phyloP scores from a whole-genome alignment of 2,113 vertebrate genomes.

The Perccottus glenii region DNA sequence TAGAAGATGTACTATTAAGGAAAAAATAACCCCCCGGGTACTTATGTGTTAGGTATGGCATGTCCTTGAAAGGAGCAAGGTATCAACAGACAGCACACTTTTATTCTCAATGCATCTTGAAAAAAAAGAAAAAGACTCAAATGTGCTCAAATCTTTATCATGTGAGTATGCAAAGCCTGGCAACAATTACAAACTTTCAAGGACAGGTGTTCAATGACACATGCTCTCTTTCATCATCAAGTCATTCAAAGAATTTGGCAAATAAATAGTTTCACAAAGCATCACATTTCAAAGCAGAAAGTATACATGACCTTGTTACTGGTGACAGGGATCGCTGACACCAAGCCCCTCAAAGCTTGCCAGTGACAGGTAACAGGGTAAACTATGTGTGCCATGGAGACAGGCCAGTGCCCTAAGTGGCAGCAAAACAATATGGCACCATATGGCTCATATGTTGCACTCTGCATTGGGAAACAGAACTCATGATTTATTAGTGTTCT shows the following conservation, averaged over 20 bases:
- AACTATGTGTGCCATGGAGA: slow-evolving; percentile 49
- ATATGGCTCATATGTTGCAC: slow-evolving; percentile 52
- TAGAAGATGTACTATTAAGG: slow-evolving; percentile 53
- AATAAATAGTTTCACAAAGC: no score
- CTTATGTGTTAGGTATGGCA: slow-evolving; percentile 68
- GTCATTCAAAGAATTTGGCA: no score
- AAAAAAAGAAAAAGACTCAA: slow-evolving; percentile 58
- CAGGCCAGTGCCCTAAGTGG: slow-evolving; percentile 49
- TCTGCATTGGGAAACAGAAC: slow-evolving; percentile 27
- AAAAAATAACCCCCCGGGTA: slow-evolving; percentile 67
- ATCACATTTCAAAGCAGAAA: no score
- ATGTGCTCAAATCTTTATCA: slow-evolving; percentile 12
- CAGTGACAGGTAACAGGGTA: slow-evolving; percentile 68
- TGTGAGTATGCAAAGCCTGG: slow-evolving; percentile 12
- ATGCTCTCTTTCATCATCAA: neutral
- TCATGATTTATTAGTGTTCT: slow-evolving; percentile 50
- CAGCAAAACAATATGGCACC: slow-evolving; percentile 47
- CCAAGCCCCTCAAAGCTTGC: slow-evolving; percentile 55
- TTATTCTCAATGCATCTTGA: slow-evolving; percentile 55
- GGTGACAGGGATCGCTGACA: slow-evolving; percentile 67
- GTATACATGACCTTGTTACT: slow-evolving; percentile 61
- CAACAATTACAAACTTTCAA: slow-evolving; percentile 49
- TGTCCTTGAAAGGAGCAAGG: slow-evolving; percentile 77
- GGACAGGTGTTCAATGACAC: slow-evolving; percentile 30
- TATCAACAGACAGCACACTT: slow-evolving; percentile 65